Base-by-base conservation (phyloP, 2,797 vertebrate genomes). In the Huso huso region DNA sequence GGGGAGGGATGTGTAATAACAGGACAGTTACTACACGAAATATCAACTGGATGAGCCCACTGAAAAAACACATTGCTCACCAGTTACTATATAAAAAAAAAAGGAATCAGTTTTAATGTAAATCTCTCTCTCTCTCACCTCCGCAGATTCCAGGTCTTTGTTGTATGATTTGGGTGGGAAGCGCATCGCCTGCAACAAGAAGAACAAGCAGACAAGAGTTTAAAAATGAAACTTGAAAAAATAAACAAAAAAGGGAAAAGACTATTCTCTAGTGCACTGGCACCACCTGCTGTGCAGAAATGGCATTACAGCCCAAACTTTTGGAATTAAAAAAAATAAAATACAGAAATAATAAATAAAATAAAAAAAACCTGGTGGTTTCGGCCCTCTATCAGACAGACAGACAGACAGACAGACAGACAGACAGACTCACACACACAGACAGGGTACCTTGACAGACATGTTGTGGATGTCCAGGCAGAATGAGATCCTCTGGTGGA, bases 391-490 rank as follows among this genome's bases (percentile, higher is more conserved):
- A 23, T 23, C 23, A 3, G 23, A 23, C 23, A 23, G 23, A 23
- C 23, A 37, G 23, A 37, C 23, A 37, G 23, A 18, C 15, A 18
- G 1, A 18, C 15, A 18, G 15, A 18, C 15, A 18, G 15, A 18
- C 15, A 18, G 15, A 59, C 57, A 59, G 18, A n/a, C n/a, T 15
- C 1, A 15, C n/a, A 59, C 5, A 12, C 5, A 12, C 7, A 18
- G 62, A 6, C 0, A 1, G 1, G 0, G 0, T 80, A 98, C 95
- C 95, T 97, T 97, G 68, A 97, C 96, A 0, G 95, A 98, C 96
- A 99, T 99, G 88, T 99, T 98, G 91, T 99, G 96, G 70, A 99
- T 97, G 76, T 99, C 95, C 10, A 99, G 88, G 71, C 96, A 99
- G 90, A 99, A 99, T 72, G 93, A 95, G 86, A 99, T 99, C 62